These are phyloP conservation scores for Aromia moschata DNA, from an alignment of 2,888 invertebrate genomes.

Conservation along the genomic window DNA sequence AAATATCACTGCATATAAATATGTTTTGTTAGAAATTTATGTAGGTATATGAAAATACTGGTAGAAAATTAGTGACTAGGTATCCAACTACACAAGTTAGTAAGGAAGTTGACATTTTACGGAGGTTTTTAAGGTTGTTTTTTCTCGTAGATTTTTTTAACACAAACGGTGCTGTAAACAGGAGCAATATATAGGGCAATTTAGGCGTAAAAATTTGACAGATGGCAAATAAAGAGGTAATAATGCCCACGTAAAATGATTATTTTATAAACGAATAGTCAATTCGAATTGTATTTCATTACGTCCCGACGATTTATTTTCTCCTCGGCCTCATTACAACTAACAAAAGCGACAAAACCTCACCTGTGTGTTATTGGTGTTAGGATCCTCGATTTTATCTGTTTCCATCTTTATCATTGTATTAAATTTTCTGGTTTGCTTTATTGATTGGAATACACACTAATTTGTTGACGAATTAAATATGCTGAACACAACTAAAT, in stretches of 20 bases:
- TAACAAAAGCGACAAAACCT: slow-evolving; percentile 37
- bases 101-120: neutral
- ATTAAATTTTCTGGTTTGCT: slow-evolving; percentile 36
- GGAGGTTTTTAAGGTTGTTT: no score
- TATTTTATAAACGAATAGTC: slow-evolving; percentile 19
- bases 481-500: slow-evolving; percentile 23
- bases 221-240: slow-evolving; percentile 40
- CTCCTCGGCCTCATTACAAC: neutral
- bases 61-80: neutral
- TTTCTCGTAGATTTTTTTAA: neutral
- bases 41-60: neutral
- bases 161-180: slow-evolving; percentile 1
- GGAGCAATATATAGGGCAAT: slow-evolving; percentile 36
- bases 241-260: slow-evolving; percentile 35
- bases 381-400: slow-evolving; percentile 87
- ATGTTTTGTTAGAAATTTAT: neutral
- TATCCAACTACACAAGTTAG: neutral
- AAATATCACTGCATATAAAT: neutral
- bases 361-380: slow-evolving; percentile 73
- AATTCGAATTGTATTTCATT: slow-evolving; percentile 11
- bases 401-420: slow-evolving; percentile 89
- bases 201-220: slow-evolving; percentile 39
- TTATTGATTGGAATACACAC: slow-evolving; percentile 40
- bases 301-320: neutral
- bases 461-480: slow-evolving; percentile 29